Evolutionary conservation across 2,888 invertebrate species (phyloP).

Genomic region (Pyrgus malvae): DNA sequence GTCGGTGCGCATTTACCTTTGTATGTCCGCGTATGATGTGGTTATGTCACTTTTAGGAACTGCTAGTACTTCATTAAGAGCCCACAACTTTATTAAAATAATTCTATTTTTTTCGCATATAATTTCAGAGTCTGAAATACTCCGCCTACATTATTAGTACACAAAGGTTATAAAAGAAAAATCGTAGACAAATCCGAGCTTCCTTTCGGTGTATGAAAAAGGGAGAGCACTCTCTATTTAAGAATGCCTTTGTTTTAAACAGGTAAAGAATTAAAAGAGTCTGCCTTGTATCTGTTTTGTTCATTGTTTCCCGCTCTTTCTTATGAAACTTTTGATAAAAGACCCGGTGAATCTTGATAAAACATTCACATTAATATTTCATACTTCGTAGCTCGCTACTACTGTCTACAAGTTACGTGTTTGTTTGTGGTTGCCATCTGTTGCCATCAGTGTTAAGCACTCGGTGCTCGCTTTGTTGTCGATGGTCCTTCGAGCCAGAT

Average conservation of each 20-base stretch:
- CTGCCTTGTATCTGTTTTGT: conserved; percentile 26
- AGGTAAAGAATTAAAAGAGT: conserved; percentile 27
- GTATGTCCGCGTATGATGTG: not conserved
- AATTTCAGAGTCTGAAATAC: not conserved
- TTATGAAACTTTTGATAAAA: conserved; percentile 27
- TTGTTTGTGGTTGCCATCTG: conserved; percentile 27
- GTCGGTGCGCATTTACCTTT: conserved; percentile 6
- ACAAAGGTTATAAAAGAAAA: conserved; percentile 18
- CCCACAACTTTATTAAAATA: not conserved
- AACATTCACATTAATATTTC: conserved; percentile 17
- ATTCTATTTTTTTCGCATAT: not conserved
- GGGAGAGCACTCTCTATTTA: conserved; percentile 27
- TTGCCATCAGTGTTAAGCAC: conserved; percentile 23
- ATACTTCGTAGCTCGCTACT: not conserved
- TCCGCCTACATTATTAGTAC: not conserved
- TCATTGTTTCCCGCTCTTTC: conserved; percentile 24
- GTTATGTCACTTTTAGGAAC: conserved; percentile 6
- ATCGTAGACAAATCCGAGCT: conserved; percentile 24
- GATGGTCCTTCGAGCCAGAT: conserved; percentile 31
- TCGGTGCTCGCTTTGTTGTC: conserved; percentile 25
- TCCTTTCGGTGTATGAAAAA: conserved; percentile 23
- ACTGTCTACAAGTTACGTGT: conserved; percentile 5
- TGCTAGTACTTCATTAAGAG: not conserved
- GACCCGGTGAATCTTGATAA: conserved; percentile 22
- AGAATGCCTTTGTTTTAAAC: conserved; percentile 27